Percentiles rank a stretch among this genome's conserved stretches.
phyloP scores from a whole-genome alignment of 2,888 invertebrate species.

The Zygothrica quintamaculata region DNA sequence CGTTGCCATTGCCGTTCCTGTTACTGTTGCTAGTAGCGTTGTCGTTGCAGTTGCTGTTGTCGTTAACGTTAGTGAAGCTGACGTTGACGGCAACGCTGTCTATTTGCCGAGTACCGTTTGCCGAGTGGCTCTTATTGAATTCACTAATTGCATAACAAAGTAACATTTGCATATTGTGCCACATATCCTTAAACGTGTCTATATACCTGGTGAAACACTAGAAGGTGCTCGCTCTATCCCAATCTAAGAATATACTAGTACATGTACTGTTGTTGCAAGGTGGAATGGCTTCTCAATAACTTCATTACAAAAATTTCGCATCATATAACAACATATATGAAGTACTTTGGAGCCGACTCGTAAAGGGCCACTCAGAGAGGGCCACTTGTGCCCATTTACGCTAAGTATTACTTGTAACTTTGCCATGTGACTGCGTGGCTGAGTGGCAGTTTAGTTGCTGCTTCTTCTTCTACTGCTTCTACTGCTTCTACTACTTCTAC shows the following conservation, averaged over 20 bases:
- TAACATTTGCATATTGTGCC: constrained; percentile 78
- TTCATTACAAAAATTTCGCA: constrained; percentile 75
- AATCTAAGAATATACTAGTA: too few species aligned
- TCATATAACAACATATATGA: constrained; percentile 59
- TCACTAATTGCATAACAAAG: constrained; percentile 83
- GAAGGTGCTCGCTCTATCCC: constrained; percentile 2
- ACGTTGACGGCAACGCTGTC: constrained; percentile 46
- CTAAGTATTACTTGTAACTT: constrained; percentile 79
- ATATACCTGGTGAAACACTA: constrained; percentile 8
- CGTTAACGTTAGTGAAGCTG: constrained; percentile 6
- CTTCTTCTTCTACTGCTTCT: constrained; percentile 13
- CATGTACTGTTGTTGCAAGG: constrained; percentile 21
- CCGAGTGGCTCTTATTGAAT: constrained; percentile 75
- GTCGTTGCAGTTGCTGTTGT: constrained; percentile 25
- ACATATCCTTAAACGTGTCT: constrained; percentile 68
- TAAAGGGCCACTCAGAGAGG: constrained; percentile 16
- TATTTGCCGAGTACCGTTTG: constrained; percentile 68
- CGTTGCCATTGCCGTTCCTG: constrained; percentile 30
- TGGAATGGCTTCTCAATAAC: constrained; percentile 61
- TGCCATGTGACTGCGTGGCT: constrained; percentile 75
- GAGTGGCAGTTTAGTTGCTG: constrained; percentile 61
- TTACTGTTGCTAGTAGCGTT: constrained; percentile 34
- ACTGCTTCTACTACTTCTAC: too few species aligned
- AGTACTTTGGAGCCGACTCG: constrained; percentile 31
- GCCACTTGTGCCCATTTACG: constrained; percentile 76